Percentiles rank a stretch among this genome's conserved stretches.
phyloP scores from a whole-genome alignment of 2,888 invertebrate species.

The Synergus laeviventris region DNA sequence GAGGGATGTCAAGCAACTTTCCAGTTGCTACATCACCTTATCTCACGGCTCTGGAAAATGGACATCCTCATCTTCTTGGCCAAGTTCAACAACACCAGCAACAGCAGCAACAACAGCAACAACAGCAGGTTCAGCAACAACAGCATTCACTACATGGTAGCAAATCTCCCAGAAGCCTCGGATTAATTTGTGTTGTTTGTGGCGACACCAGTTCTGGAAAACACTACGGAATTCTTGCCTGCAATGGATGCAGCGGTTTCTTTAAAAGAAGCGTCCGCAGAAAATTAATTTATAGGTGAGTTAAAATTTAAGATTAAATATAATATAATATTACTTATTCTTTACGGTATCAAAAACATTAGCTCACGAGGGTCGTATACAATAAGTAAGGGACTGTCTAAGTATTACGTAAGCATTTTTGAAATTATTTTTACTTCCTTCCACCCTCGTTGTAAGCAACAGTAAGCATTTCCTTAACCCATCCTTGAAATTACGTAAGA shows the following conservation, averaged over 20 bases:
- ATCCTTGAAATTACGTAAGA: no score
- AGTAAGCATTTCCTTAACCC: no score
- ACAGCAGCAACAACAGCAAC: constrained; percentile 58
- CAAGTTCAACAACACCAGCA: constrained; percentile 66
- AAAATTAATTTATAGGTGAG: constrained; percentile 97
- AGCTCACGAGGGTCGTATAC: no score
- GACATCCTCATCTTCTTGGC: constrained; percentile 70
- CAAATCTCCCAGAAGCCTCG: constrained; percentile 79
- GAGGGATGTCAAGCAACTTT: constrained; percentile 71
- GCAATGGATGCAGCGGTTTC: constrained; percentile 99
- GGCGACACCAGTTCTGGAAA: constrained; percentile 98
- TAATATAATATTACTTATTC: no score
- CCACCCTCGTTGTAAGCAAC: no score
- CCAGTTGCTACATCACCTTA: constrained; percentile 72
- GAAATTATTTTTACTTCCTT: no score
- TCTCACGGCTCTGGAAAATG: constrained; percentile 72
- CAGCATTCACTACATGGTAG: constrained; percentile 66
- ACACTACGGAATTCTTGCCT: constrained; percentile 98
- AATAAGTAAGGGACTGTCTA: no score
- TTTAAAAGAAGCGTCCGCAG: constrained; percentile 97
- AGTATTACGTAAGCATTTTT: no score
- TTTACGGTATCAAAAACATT: no score
- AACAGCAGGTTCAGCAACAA: constrained; percentile 57
- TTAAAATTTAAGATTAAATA: constrained; percentile 41
- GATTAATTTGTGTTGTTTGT: constrained; percentile 96